A percentile compares a stretch with the other conserved stretches of the same genome.
Conservation (phyloP, 2,888 invertebrate genomes). For the Salpingus planirostris region DNA sequence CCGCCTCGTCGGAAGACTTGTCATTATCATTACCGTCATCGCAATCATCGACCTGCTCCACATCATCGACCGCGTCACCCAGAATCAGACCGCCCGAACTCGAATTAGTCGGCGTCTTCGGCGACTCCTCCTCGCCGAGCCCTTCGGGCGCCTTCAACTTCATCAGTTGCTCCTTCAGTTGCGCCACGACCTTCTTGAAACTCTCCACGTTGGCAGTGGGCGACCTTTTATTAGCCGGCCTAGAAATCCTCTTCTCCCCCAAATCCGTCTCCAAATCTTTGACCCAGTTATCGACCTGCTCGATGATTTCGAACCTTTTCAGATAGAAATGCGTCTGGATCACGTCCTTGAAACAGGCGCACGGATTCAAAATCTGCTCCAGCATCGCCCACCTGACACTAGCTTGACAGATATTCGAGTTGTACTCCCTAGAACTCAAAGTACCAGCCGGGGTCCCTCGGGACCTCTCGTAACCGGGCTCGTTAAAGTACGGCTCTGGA, state of each 20-base stretch:
- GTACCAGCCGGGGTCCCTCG: slow-evolving; percentile 82
- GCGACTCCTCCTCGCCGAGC: slow-evolving; percentile 25
- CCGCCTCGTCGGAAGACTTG: slow-evolving; percentile 34
- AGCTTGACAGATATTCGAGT: slow-evolving; percentile 90
- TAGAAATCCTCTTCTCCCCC: slow-evolving; percentile 65
- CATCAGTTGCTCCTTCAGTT: slow-evolving; percentile 76
- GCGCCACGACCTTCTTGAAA: slow-evolving; percentile 40
- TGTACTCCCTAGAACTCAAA: slow-evolving; percentile 87
- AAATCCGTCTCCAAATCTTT: slow-evolving; percentile 65
- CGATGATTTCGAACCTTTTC: slow-evolving; percentile 81
- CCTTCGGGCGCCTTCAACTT: slow-evolving; percentile 74
- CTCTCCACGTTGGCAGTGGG: slow-evolving; percentile 35
- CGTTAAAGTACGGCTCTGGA: slow-evolving; percentile 91
- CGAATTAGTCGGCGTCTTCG: slow-evolving; percentile 23
- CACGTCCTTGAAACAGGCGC: slow-evolving; percentile 87
- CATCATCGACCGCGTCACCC: slow-evolving; percentile 17
- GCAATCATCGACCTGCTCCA: slow-evolving; percentile 15
- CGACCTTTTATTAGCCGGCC: slow-evolving; percentile 42
- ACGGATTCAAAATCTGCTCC: slow-evolving; percentile 83
- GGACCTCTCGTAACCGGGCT: slow-evolving; percentile 87
- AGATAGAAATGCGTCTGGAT: slow-evolving; percentile 92
- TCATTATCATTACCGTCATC: slow-evolving; percentile 36
- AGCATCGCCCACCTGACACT: slow-evolving; percentile 95
- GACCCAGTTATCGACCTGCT: slow-evolving; percentile 86
- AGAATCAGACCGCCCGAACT: slow-evolving; percentile 9